A percentile compares a stretch with the other conserved stretches of the same genome.
These are phyloP conservation scores for Noctuana brunneofusca DNA, from an alignment of 2,888 invertebrate species.

Conservation along the genomic window DNA sequence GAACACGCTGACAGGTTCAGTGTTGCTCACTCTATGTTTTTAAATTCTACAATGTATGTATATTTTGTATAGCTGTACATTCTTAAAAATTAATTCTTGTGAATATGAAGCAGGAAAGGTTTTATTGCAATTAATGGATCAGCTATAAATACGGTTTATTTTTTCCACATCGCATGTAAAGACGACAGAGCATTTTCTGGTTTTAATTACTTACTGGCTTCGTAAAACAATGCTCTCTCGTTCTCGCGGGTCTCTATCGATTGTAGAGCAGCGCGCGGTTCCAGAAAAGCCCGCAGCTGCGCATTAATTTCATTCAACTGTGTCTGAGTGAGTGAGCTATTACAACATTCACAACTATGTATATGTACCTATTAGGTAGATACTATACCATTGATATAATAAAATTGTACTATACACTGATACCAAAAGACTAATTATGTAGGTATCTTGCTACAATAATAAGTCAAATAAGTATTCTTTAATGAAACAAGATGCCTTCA, in stretches of 20 bases:
- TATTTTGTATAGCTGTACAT: background rate
- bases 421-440: background rate
- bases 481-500: background rate
- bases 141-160: background rate
- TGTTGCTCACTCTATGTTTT: constrained; percentile 8
- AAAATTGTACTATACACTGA: background rate
- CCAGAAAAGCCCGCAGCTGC: constrained; percentile 21
- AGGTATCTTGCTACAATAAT: background rate
- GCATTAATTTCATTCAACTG: constrained; percentile 27
- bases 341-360: background rate
- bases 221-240: background rate
- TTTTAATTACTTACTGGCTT: background rate
- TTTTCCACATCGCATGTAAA: background rate
- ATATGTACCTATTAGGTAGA: background rate
- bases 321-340: constrained; percentile 12
- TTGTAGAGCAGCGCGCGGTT: constrained; percentile 5
- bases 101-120: background rate
- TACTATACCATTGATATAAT: background rate
- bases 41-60: background rate
- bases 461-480: background rate
- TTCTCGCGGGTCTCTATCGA: constrained; percentile 16
- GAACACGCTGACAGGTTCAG: background rate
- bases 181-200: background rate
- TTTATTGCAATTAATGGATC: background rate
- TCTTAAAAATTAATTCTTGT: background rate